Evolutionary conservation across 2,888 invertebrate genomes (phyloP), one percentile per base, ranked within the genome.

Genomic region (Helobdella robusta): DNA sequence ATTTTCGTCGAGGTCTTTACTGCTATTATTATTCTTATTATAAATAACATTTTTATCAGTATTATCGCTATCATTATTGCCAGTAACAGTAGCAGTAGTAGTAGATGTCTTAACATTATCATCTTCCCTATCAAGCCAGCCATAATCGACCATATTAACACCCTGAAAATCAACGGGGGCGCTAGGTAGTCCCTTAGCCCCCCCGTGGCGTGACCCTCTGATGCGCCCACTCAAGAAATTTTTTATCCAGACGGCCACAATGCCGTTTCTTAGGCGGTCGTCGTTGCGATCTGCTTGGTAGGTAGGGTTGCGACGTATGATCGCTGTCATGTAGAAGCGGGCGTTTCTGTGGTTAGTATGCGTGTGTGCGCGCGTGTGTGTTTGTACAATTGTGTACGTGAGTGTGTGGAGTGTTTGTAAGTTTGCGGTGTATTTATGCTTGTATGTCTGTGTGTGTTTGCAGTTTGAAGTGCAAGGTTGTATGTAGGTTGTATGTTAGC

Each of bases 251-350:
- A 50, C 50, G 18, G 62, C 62, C 20, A 62, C 46, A 6, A 62
- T 62, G 30, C 46, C 62, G 18, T 62, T 62, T n/a, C 28, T 62
- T 5, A 62, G 18, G 23, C 23, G 48, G 50, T 62, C 62, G n/a
- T 50, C 46, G 6, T 62, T 46, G n/a, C n/a, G 20, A 23, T 62
- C 62, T 11, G 34, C 46, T 1, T 23, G 48, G 3, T 35, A 25
- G 8, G 18, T 30, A 15, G 32, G 46, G 11, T 35, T 35, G 20
- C 62, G 48, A 32, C 30, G 15, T 6, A 62, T 25, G 32, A 48
- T 44, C 50, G 50, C 18, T 11, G 44, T 25, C 50, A 62, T 62
- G 50, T 48, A 62, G 28, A 48, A 25, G 32, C 48, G 25, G 3
- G 62, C 48, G 18, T 46, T 62, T 35, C 62, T 62, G 34, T 34